A percentile compares a stretch with the other conserved stretches of the same genome.
These are phyloP conservation scores for Oasisia sp. DNA, from an alignment of 2,888 invertebrate species.

Conservation along the genomic window DNA sequence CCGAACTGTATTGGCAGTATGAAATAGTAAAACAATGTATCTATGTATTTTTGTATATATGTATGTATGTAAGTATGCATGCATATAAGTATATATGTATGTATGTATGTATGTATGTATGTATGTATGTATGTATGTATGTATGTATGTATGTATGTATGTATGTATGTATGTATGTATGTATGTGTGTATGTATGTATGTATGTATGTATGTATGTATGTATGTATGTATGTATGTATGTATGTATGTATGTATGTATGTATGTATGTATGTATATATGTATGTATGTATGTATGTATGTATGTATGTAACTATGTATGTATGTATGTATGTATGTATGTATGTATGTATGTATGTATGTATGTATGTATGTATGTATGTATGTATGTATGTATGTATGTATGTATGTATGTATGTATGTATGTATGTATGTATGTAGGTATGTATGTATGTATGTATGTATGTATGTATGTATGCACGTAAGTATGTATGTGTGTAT, in stretches of 20 bases:
- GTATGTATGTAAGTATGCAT: too few relatives aligned
- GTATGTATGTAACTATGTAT: too few relatives aligned
- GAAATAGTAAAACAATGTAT: background rate
- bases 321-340: slow-evolving; percentile 14
- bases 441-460: background rate
- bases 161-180: background rate
- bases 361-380: background rate
- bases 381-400: too few relatives aligned
- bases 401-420: background rate
- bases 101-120: too few relatives aligned
- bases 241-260: slow-evolving; percentile 24
- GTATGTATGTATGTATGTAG: slow-evolving; percentile 24
- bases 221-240: background rate
- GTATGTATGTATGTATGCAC: too few relatives aligned
- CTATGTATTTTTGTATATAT: too few relatives aligned
- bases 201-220: slow-evolving; percentile 6
- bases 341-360: slow-evolving; percentile 22
- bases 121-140: too few relatives aligned
- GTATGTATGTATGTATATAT: background rate
- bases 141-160: background rate
- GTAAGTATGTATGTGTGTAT: too few relatives aligned
- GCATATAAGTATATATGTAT: too few relatives aligned
- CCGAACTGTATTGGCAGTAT: background rate
- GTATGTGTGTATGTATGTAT: background rate
- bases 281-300: too few relatives aligned